Conservation (phyloP, 2,888 invertebrate species). For the Machimus atricapillus region DNA sequence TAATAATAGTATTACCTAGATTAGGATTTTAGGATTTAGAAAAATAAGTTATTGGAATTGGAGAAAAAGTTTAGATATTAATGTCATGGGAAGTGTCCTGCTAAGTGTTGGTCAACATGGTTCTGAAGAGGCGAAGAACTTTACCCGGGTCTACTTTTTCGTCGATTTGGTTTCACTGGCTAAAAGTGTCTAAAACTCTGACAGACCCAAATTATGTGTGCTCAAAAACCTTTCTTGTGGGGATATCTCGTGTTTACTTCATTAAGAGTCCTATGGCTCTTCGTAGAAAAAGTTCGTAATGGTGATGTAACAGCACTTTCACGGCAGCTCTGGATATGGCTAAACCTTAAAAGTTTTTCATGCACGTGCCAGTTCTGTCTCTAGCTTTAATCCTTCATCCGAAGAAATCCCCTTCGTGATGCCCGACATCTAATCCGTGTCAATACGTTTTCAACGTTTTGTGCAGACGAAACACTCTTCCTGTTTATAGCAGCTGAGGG, state of each 20-base stretch:
- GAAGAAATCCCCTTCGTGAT: neutral
- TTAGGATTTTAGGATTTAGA: neutral
- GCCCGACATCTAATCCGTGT: conserved; percentile 18
- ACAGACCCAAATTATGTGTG: neutral
- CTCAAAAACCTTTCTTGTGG: conserved; percentile 2
- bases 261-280: neutral
- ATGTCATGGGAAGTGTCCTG: neutral
- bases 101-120: neutral
- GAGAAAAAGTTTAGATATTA: neutral
- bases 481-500: conserved; percentile 17
- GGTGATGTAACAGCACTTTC: conserved; percentile 10
- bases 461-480: neutral
- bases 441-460: conserved; percentile 28
- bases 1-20: neutral
- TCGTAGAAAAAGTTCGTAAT: neutral
- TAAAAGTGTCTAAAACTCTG: neutral
- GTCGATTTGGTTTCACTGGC: neutral
- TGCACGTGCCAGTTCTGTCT: neutral
- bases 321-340: neutral
- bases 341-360: conserved; percentile 14
- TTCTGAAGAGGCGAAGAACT: neutral
- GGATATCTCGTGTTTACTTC: conserved; percentile 14
- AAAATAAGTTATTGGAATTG: neutral
- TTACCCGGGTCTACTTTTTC: neutral
- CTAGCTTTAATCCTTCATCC: conserved; percentile 15